These are phyloP conservation scores for Dysidea cf. avara DNA, from an alignment of 37 sponge, comb jelly and placozoan genomes.

Conservation along the genomic window DNA sequence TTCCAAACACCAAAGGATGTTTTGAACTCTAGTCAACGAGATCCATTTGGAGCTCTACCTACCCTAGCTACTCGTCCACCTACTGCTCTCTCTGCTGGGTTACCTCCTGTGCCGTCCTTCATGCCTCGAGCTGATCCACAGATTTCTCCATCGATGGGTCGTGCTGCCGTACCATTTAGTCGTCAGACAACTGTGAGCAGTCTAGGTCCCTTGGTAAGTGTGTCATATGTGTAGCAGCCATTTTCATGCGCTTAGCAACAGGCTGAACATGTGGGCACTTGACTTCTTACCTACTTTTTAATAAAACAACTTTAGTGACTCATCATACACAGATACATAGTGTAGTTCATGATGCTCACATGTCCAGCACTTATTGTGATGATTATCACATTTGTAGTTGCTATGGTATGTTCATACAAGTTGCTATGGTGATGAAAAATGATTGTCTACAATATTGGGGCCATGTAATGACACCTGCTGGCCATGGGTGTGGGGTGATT, in stretches of 20 bases:
- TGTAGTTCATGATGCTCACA: too few relatives aligned
- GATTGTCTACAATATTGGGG: too few relatives aligned
- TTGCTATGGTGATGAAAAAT: too few relatives aligned
- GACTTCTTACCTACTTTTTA: too few relatives aligned
- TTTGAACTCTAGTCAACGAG: slow-evolving; percentile 11
- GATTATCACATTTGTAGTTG: too few relatives aligned
- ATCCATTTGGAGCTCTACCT: slow-evolving; percentile 44
- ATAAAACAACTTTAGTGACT: too few relatives aligned
- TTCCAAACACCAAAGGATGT: slow-evolving; percentile 31
- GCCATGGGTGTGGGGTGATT: too few relatives aligned
- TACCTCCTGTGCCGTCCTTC: slow-evolving; percentile 71
- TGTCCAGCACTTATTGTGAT: too few relatives aligned
- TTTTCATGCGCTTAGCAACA: neutral
- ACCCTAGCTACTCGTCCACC: slow-evolving; percentile 41
- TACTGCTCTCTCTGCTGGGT: slow-evolving; percentile 44
- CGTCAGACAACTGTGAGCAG: neutral
- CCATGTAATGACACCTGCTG: too few relatives aligned
- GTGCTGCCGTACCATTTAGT: neutral
- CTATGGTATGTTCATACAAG: too few relatives aligned
- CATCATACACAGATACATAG: too few relatives aligned
- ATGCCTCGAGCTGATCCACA: slow-evolving; percentile 50
- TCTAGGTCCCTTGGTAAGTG: slow-evolving; percentile 25
- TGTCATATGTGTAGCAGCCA: neutral
- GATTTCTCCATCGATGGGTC: slow-evolving; percentile 19
- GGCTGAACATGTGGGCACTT: too few relatives aligned